A percentile compares a stretch with the other conserved stretches of the same genome.
Conservation (phyloP, 2,797 vertebrate genomes). For the Zalophus californianus region DNA sequence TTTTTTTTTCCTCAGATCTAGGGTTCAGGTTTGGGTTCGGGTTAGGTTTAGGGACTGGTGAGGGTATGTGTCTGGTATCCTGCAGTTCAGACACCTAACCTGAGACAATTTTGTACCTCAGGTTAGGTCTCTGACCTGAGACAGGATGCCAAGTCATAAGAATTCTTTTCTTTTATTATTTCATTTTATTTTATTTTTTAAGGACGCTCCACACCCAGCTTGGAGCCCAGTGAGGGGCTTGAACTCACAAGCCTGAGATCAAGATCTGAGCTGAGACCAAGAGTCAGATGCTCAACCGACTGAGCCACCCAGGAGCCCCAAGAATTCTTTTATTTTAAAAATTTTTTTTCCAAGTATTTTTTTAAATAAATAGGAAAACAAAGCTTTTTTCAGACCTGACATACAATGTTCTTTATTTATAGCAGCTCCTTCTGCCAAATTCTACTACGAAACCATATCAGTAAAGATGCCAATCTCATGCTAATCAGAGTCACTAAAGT, state of each 20-base stretch:
- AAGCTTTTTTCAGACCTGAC: neutral
- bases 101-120: neutral
- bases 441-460: neutral
- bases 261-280: neutral
- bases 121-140: neutral
- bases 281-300: neutral
- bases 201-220: neutral
- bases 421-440: neutral
- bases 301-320: neutral
- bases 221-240: neutral
- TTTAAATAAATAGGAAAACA: constrained; percentile 39
- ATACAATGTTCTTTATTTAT: neutral
- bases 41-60: neutral
- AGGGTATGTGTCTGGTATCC: neutral
- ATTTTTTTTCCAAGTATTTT: neutral
- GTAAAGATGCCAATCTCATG: neutral
- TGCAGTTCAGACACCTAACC: neutral
- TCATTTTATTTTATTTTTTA: neutral
- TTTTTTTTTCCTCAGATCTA: neutral
- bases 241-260: neutral
- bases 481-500: neutral
- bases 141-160: neutral
- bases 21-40: neutral
- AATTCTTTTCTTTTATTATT: neutral
- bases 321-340: neutral